phyloP scores from a whole-genome alignment of 2,113 vertebrate species.

The Pitta sordida region DNA sequence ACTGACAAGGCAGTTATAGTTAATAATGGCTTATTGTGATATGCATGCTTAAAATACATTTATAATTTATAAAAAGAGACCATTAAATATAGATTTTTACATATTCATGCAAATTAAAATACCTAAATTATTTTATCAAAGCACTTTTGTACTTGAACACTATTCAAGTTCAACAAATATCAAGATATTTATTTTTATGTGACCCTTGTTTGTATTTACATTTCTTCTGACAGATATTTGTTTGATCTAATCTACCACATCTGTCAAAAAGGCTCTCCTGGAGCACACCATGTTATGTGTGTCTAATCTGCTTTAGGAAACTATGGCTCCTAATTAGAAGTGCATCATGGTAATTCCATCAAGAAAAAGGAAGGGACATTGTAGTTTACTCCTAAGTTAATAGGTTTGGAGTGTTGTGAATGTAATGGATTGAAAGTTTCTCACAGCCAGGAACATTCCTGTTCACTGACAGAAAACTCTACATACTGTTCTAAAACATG shows the following conservation, averaged over 20 bases:
- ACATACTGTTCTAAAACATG: neutral
- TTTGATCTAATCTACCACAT: neutral
- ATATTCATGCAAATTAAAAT: neutral
- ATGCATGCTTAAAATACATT: conserved; percentile 16
- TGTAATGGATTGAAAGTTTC: no score
- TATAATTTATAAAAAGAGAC: neutral
- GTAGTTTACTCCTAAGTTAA: neutral
- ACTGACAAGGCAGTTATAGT: neutral
- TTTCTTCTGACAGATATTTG: neutral
- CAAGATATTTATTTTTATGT: conserved; percentile 19
- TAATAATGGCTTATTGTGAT: conserved; percentile 32
- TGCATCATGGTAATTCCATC: neutral
- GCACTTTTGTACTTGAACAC: neutral
- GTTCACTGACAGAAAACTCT: neutral
- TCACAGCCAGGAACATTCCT: neutral
- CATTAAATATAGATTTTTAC: neutral
- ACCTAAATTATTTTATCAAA: neutral
- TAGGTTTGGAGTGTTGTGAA: neutral
- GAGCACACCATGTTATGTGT: neutral
- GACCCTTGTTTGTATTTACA: neutral
- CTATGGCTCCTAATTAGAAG: neutral
- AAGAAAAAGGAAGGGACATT: neutral
- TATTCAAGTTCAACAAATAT: neutral
- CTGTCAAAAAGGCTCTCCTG: neutral
- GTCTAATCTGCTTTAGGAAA: neutral